Base-by-base conservation (phyloP, 2,888 invertebrate species). In the Dryocosmus kuriphilus region DNA sequence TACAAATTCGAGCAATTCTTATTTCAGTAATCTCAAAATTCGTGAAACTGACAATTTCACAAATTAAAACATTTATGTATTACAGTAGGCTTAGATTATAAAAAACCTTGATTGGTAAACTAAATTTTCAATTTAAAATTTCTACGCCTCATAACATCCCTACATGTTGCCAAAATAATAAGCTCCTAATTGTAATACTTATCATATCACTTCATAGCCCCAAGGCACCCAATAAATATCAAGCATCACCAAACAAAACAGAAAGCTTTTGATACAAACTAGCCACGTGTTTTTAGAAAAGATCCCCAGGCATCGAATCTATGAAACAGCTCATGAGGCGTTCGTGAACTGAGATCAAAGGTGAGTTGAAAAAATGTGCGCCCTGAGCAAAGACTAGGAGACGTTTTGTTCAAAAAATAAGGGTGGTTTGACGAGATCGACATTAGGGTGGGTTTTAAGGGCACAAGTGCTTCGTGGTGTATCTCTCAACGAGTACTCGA, bases 381-480 rank as follows among this genome's bases (percentile, higher is more conserved):
- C 71, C 41, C 19, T 46, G 51, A 30, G 71, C 71, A 51, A 46
- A 51, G 46, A n/a, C 71, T 46, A 51, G 8, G 46, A 71, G 30
- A 71, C 30, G 30, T 71, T 71, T 71, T 71, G 32, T 51, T 27
- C n/a, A 46, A 51, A n/a, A 71, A 41, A 51, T 16, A 19, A 22
- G 32, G 62, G 63, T 22, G 67, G 61, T 67, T 57, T 77, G 75
- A 79, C 76, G 79, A 76, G 79, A 79, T 81, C 79, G 81, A 74
- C 77, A 79, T 81, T 79, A 76, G 79, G 78, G 79, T 76, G 77
- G 78, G 74, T 78, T 77, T 38, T 62, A 67, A 75, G 77, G 80
- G 76, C 77, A 76, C 77, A 81, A 79, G 81, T 81, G 79, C 74
- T 80, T 81, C 82, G 81, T 82, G 80, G 77, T 79, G 73, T 83